Evolutionary conservation across 2,797 vertebrate genomes (phyloP), one percentile per base, ranked within the genome.

Genomic region (Anolis apletophallus): DNA sequence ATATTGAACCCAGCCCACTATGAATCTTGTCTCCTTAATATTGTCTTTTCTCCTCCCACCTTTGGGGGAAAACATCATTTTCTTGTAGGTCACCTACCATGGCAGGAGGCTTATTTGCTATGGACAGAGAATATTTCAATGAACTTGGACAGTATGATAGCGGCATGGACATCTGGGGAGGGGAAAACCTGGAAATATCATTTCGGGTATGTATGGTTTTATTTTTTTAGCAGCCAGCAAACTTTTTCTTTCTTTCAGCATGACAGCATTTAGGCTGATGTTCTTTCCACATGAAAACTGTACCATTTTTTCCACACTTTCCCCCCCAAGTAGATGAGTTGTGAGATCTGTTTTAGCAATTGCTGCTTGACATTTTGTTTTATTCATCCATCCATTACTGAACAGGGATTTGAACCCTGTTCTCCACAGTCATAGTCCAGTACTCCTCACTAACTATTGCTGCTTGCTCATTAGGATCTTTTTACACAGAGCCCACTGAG

Each of bases 91-190:
- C 99, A 29, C 98, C 98, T 50, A 99, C 99, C 8, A 99, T 99
- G 99, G 99, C 99, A 0, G 99, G 99, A 8, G 99, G 99, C 5
- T 91, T 99, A 21, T 99, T 99, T 61, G 98, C 99, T 17, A 99
- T 99, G 97, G 95, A 98, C 93, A 97, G 98, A 54, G 96, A 96
- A 85, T 99, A 98, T 87, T 99, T 99, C 67, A 97, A 95, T 0
- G 98, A 98, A 52, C 97, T 99, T 0, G 99, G 99, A 19, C 97
- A 98, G 84, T 99, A 99, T 0, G 99, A 99, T 80, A 96, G 97
- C 0, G 98, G 99, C 92, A 99, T 99, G 99, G 98, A 99, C 93
- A 99, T 99, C 94, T 99, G 99, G 99, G 99, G 99, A 68, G 99
- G 99, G 77, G 99, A 99, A 75, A 99, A 99, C 92, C 94, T 99